Evolutionary conservation across 2,113 vertebrate species (phyloP).

Genomic region (Bombycilla garrulus): DNA sequence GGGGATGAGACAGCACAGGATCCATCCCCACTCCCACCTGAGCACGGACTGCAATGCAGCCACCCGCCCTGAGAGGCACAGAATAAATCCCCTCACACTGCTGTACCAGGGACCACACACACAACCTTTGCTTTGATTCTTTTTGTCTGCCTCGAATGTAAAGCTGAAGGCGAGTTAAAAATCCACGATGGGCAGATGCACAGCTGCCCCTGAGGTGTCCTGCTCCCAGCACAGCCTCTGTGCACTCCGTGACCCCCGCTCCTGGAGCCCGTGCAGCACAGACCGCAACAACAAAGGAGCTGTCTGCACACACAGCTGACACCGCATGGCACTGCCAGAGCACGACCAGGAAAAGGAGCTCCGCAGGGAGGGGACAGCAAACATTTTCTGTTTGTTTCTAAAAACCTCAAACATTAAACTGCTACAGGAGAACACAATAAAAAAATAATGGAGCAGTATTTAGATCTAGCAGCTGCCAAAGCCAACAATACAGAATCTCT

Average conservation of each 20-base stretch:
- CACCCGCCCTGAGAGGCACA: background rate
- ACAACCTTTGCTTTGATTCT: background rate
- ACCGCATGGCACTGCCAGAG: background rate
- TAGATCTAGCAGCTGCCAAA: background rate
- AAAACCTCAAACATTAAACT: background rate
- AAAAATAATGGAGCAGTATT: background rate
- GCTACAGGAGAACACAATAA: background rate
- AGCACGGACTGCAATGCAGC: rapidly evolving
- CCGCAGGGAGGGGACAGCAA: background rate
- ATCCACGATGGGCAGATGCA: background rate
- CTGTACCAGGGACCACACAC: background rate
- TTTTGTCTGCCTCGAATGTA: background rate
- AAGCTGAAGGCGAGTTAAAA: background rate
- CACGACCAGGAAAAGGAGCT: background rate
- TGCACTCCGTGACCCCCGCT: background rate
- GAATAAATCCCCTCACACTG: background rate
- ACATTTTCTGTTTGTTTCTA: background rate
- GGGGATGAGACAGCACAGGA: background rate
- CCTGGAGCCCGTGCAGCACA: background rate
- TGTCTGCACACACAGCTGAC: background rate
- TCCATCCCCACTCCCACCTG: background rate
- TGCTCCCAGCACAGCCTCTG: background rate
- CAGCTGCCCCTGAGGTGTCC: background rate
- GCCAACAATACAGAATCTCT: background rate
- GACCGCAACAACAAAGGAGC: background rate